These are phyloP conservation scores for Pseudococcus jackbeardsleyi DNA, from an alignment of 2,888 invertebrate genomes.

Conservation along the genomic window DNA sequence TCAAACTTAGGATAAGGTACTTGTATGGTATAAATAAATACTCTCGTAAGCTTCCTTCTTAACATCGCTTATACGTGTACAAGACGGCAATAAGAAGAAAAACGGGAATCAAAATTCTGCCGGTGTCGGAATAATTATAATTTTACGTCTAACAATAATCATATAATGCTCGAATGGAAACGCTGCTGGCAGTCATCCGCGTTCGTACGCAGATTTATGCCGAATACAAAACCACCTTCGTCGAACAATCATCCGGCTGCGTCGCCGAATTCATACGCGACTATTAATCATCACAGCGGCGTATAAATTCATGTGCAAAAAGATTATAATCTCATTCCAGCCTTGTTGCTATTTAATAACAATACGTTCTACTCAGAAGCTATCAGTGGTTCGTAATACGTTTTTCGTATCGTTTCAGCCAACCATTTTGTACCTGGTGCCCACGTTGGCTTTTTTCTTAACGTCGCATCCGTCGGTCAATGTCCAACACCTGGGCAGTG, in stretches of 20 bases:
- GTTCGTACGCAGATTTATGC: conserved; percentile 28
- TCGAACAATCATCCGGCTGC: background rate
- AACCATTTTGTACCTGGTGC: conserved; percentile 72
- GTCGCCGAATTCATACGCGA: background rate
- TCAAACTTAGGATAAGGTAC: background rate
- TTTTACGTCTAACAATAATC: conserved; percentile 52
- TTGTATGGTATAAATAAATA: background rate
- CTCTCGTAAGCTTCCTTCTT: conserved; percentile 35
- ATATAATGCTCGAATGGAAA: conserved; percentile 45
- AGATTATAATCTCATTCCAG: conserved; percentile 47
- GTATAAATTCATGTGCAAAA: conserved; percentile 36
- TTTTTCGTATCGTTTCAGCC: conserved; percentile 52
- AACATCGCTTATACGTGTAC: background rate
- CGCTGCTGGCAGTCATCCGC: conserved; percentile 13
- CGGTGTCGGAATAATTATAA: conserved; percentile 34
- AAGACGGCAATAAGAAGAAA: background rate
- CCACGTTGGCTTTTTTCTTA: conserved; percentile 82
- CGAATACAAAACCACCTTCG: conserved; percentile 18
- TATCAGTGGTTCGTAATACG: conserved; percentile 42
- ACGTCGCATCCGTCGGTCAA: conserved; percentile 80
- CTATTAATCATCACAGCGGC: conserved; percentile 34
- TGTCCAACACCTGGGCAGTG: conserved; percentile 76
- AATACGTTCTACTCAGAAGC: conserved; percentile 41
- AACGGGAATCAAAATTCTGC: conserved; percentile 24
- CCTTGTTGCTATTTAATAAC: conserved; percentile 42